phyloP scores from a whole-genome alignment of 2,888 invertebrate species.

The Leptinotarsa juncta region DNA sequence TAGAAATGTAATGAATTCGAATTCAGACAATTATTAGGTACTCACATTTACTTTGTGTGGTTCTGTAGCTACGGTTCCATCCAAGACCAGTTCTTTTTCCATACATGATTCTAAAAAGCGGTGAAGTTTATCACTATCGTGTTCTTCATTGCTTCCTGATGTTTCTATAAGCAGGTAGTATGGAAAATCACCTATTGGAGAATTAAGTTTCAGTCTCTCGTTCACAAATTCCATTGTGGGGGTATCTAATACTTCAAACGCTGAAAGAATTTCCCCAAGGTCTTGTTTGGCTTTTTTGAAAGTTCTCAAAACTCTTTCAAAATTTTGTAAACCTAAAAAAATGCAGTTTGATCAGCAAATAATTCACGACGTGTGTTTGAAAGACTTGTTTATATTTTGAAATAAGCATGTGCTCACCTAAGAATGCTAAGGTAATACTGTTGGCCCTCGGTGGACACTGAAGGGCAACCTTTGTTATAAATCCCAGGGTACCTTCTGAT shows the following conservation, averaged over 20 bases:
- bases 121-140: slow-evolving; percentile 88
- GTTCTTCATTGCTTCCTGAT: slow-evolving; percentile 82
- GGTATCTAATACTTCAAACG: slow-evolving; percentile 93
- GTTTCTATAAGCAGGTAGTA: slow-evolving; percentile 90
- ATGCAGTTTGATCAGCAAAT: neutral
- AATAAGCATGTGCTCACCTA: slow-evolving; percentile 42
- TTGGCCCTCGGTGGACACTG: slow-evolving; percentile 86
- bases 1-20: too few species aligned
- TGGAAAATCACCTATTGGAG: slow-evolving; percentile 76
- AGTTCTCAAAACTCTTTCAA: slow-evolving; percentile 81
- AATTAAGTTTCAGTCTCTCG: slow-evolving; percentile 70
- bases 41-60: slow-evolving; percentile 79
- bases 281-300: slow-evolving; percentile 79
- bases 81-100: slow-evolving; percentile 76
- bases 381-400: too few species aligned
- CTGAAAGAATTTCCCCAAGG: slow-evolving; percentile 90
- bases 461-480: slow-evolving; percentile 91
- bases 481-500: slow-evolving; percentile 94
- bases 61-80: slow-evolving; percentile 87
- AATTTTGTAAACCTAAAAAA: slow-evolving; percentile 76
- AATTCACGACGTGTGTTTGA: too few species aligned
- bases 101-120: slow-evolving; percentile 80
- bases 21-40: slow-evolving; percentile 12
- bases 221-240: slow-evolving; percentile 75
- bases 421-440: slow-evolving; percentile 46